Evolutionary conservation across 2,888 invertebrate species (phyloP).

Genomic region (Drosophila quinaria): DNA sequence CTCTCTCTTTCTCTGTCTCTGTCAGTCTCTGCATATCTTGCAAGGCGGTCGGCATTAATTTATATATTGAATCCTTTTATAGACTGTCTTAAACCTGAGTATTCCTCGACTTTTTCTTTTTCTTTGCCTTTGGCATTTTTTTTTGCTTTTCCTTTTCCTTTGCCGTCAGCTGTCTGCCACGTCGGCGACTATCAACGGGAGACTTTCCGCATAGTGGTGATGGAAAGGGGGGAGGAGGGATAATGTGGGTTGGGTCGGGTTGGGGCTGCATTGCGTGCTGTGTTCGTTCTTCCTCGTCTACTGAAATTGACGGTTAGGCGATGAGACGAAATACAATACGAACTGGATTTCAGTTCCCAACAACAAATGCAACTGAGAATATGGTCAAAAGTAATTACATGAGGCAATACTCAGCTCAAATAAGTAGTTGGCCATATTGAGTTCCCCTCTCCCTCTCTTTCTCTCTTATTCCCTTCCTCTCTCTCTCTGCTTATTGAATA

Average conservation of each 20-base stretch:
- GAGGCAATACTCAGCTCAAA: conserved; percentile 49
- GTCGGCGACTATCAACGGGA: conserved; percentile 10
- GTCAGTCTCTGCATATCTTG: conserved; percentile 25
- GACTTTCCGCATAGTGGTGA: neutral
- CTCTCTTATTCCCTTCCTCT: neutral
- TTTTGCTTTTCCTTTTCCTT: conserved; percentile 5
- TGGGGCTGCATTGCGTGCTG: conserved; percentile 58
- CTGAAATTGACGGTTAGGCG: conserved; percentile 67
- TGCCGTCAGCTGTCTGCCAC: conserved; percentile 31
- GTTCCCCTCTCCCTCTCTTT: neutral
- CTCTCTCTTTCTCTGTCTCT: neutral
- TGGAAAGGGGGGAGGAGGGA: neutral
- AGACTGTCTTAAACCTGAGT: conserved; percentile 26
- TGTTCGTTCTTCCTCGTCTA: conserved; percentile 39
- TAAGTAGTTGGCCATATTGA: conserved; percentile 33
- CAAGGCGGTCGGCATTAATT: conserved; percentile 67
- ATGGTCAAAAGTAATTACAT: conserved; percentile 59
- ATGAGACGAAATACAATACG: conserved; percentile 58
- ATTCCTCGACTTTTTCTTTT: conserved; percentile 4
- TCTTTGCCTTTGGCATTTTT: conserved; percentile 1
- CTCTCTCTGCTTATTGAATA: conserved; percentile 27
- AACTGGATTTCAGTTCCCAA: conserved; percentile 34
- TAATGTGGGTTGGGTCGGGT: neutral
- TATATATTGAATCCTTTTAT: conserved; percentile 73
- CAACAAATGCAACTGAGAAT: conserved; percentile 32